Evolutionary conservation across 2,113 vertebrate genomes (phyloP).

Genomic region (Entomyzon cyanotis): DNA sequence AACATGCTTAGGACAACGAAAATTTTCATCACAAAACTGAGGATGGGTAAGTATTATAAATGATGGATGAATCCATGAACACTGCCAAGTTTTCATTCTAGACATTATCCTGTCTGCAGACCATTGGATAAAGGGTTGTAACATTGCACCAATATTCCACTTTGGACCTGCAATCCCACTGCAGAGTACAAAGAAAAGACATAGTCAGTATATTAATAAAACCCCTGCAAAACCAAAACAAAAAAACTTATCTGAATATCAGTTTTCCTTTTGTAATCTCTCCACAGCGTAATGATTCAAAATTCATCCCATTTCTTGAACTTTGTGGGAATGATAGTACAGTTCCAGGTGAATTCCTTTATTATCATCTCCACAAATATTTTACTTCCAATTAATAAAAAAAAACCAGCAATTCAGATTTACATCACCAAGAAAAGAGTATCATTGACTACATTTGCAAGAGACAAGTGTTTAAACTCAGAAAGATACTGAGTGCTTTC

Average conservation of each 20-base stretch:
- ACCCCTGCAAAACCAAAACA: background rate
- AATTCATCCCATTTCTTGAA: background rate
- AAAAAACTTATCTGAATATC: background rate
- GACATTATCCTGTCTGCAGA: background rate
- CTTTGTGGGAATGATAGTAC: background rate
- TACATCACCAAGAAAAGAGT: background rate
- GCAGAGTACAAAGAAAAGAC: background rate
- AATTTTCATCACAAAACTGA: background rate
- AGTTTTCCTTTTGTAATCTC: background rate
- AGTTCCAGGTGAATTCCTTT: background rate
- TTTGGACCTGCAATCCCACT: background rate
- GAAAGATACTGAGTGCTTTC: background rate
- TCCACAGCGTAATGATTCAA: background rate
- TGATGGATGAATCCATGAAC: background rate
- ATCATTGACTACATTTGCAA: background rate
- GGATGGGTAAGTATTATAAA: background rate
- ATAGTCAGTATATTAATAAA: background rate
- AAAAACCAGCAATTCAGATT: background rate
- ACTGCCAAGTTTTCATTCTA: background rate
- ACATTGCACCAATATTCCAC: background rate
- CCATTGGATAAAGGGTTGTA: background rate
- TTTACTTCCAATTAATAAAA: background rate
- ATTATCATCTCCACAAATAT: background rate
- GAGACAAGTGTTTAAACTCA: background rate
- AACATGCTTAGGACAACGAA: background rate